Evolutionary conservation across 2,797 vertebrate species (phyloP).

Genomic region (Myotis findleyi): DNA sequence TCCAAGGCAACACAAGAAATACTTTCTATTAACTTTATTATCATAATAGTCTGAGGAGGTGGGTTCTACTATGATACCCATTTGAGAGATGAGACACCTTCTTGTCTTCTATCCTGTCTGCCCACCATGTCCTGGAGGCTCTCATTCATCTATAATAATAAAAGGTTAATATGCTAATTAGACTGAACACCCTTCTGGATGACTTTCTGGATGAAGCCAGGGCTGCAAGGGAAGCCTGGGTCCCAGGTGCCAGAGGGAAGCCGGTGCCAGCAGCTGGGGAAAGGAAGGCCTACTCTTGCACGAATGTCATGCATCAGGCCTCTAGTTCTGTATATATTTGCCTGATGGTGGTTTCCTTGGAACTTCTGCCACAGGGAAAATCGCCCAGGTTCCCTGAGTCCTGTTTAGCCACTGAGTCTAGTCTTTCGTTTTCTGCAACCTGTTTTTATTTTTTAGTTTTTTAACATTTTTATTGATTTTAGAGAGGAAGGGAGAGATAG

Average conservation of each 20-base stretch:
- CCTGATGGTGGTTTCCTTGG: background rate
- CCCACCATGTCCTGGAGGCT: background rate
- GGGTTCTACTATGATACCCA: background rate
- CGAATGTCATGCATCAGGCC: too few species aligned
- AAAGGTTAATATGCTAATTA: too few species aligned
- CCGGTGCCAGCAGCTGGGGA: too few species aligned
- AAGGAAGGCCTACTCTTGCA: background rate
- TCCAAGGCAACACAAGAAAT: background rate
- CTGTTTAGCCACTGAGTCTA: background rate
- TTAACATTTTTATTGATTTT: too few species aligned
- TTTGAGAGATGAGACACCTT: background rate
- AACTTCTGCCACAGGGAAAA: background rate
- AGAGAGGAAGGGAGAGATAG: too few species aligned
- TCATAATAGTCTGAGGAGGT: background rate
- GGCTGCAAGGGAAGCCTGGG: too few species aligned
- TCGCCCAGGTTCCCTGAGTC: background rate
- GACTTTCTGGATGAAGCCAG: too few species aligned
- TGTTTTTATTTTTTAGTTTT: background rate
- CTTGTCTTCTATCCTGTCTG: background rate
- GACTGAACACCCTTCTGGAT: too few species aligned
- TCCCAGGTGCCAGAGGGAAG: too few species aligned
- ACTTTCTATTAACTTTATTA: background rate
- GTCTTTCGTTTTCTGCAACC: background rate
- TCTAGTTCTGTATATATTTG: background rate
- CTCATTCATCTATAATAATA: background rate